Base-by-base conservation (phyloP, 1,140 invertebrate genomes). In the Drosophila ogumai region DNA sequence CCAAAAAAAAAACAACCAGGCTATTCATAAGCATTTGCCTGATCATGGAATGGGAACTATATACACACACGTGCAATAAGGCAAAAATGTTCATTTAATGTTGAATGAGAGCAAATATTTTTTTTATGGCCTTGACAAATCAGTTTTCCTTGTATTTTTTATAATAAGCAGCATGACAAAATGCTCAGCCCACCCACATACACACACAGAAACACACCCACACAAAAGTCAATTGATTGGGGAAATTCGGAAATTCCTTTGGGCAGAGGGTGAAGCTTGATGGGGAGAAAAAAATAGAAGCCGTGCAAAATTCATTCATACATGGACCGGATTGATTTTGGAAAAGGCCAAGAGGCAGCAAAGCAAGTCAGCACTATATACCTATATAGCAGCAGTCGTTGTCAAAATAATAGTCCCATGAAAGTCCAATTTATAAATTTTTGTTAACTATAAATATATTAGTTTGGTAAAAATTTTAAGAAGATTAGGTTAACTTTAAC, bases 51-150 rank as follows among this genome's bases (percentile, higher is more conserved):
- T 38, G 17, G 54, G 40, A 44, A 60, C 31, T 32, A 41, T 32
- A 58, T 57, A 55, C 52, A 55, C 63, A 49, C 57, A 85, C 72
- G 75, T 77, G 52, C 81, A 81, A 82, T 64, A 78, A 59, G 40
- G 31, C 13, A 66, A 59, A 75, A 71, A 76, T 72, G 66, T 46
- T 68, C 68, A 64, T 85, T 85, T 84, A 84, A 84, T 84, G 82
- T 74, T 81, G 63, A 65, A 49, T 74, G 69, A 73, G 69, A 64
- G 75, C 74, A 85, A 78, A 86, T 81, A 85, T 86, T 87, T 87
- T 86, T 87, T 87, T 73, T 76, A 59, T 76, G 84, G 69, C 75
- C 84, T 87, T 82, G 66, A 88, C 84, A 88, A 88, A 86, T 86
- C 82, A 87, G 84, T 87, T 87, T 88, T 69, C 52, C 59, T 87